Evolutionary conservation across 2,888 invertebrate species (phyloP).

Genomic region (Bombylius major): DNA sequence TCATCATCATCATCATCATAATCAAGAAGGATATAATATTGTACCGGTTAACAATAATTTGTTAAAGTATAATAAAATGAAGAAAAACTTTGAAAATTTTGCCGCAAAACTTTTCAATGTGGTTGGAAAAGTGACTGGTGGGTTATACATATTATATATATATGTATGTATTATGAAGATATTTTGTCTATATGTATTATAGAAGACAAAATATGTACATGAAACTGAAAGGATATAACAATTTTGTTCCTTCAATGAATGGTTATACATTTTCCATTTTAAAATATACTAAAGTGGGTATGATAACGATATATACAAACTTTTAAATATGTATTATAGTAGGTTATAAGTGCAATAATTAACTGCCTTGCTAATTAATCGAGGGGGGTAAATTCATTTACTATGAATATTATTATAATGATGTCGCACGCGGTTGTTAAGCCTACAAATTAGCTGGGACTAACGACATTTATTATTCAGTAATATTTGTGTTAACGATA

Average conservation of each 20-base stretch:
- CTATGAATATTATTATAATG: not conserved
- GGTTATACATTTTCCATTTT: too few relatives aligned
- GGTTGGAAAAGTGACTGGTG: not conserved
- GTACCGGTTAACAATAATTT: too few relatives aligned
- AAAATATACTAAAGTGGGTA: too few relatives aligned
- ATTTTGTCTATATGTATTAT: too few relatives aligned
- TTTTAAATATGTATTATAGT: too few relatives aligned
- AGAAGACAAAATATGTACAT: too few relatives aligned
- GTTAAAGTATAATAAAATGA: not conserved
- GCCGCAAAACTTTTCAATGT: not conserved
- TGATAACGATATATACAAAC: too few relatives aligned
- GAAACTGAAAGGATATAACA: too few relatives aligned
- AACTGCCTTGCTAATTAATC: slow-evolving; percentile 38
- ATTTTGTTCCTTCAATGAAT: too few relatives aligned
- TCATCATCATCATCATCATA: too few relatives aligned
- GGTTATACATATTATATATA: not conserved
- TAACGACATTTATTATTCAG: slow-evolving; percentile 12
- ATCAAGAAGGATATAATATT: too few relatives aligned
- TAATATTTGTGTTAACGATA: slow-evolving; percentile 3
- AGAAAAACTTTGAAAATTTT: not conserved
- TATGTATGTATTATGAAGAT: not conserved
- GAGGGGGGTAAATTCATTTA: slow-evolving; percentile 15
- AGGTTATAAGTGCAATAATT: slow-evolving; percentile 27
- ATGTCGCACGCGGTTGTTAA: slow-evolving; percentile 11
- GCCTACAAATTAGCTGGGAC: slow-evolving; percentile 13